Percentiles rank a stretch among this genome's conserved stretches.
These are phyloP conservation scores for Pampusana beccarii DNA, from an alignment of 2,113 vertebrate genomes.

Conservation along the genomic window DNA sequence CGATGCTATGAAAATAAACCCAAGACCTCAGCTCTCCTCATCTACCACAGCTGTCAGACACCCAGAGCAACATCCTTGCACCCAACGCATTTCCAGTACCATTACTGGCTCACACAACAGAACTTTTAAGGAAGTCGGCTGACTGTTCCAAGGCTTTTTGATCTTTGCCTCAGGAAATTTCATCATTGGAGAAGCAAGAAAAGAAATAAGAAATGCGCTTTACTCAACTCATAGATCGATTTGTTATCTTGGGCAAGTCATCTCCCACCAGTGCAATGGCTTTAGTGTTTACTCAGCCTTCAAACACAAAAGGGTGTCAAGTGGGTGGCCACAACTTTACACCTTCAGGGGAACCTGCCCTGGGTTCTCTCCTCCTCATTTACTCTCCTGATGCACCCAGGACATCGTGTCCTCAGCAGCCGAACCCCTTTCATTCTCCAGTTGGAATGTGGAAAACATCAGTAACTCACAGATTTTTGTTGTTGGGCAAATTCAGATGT, in stretches of 20 bases:
- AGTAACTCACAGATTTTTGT: background rate
- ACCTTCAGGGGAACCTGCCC: background rate
- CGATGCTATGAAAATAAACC: background rate
- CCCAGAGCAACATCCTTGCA: background rate
- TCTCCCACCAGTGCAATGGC: background rate
- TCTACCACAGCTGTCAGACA: background rate
- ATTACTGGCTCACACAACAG: background rate
- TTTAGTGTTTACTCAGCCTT: background rate
- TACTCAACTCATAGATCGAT: background rate
- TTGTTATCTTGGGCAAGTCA: background rate
- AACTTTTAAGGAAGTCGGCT: background rate
- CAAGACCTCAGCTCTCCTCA: background rate
- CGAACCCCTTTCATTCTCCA: background rate
- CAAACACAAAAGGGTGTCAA: background rate
- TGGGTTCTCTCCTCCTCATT: background rate
- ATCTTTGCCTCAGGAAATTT: background rate
- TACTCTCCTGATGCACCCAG: background rate
- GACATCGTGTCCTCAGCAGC: background rate
- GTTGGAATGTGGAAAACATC: background rate
- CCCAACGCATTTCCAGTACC: background rate
- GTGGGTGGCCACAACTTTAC: background rate
- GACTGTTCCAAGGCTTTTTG: background rate
- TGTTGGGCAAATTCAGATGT: background rate
- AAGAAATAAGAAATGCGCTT: background rate
- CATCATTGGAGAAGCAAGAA: background rate